Evolutionary conservation across 2,797 vertebrate species (phyloP).

Genomic region (Taeniopygia guttata): DNA sequence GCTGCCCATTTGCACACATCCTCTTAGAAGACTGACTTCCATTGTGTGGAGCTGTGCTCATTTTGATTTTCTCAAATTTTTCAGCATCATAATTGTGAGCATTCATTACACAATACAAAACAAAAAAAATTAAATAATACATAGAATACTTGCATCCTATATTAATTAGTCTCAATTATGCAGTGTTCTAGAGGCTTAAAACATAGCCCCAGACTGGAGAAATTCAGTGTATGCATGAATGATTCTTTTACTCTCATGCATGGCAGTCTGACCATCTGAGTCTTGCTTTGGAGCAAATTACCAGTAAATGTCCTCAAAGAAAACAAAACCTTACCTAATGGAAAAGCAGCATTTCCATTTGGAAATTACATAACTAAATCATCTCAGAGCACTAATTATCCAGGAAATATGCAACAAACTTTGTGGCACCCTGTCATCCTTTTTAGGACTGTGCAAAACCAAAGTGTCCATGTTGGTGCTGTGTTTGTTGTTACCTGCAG

Average conservation of each 20-base stretch:
- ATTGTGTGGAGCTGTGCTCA: neutral
- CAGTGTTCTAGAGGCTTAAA: neutral
- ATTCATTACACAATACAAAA: neutral
- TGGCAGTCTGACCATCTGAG: neutral
- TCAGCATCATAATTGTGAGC: neutral
- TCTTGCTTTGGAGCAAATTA: neutral
- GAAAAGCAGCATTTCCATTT: neutral
- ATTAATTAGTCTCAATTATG: neutral
- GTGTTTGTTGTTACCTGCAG: neutral
- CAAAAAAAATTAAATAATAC: neutral
- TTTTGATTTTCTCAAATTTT: neutral
- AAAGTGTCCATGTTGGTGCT: neutral
- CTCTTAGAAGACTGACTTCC: neutral
- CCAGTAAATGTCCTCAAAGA: neutral
- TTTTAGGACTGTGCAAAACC: neutral
- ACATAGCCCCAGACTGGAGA: neutral
- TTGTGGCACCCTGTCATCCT: neutral
- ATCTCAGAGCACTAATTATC: neutral
- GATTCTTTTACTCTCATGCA: neutral
- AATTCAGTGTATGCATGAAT: neutral
- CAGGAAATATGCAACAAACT: neutral
- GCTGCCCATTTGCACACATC: neutral
- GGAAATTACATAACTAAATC: neutral
- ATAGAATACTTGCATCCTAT: neutral
- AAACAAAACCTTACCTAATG: neutral